These are phyloP conservation scores for Pristiophorus japonicus DNA, from an alignment of 2,113 vertebrate species.

Conservation along the genomic window DNA sequence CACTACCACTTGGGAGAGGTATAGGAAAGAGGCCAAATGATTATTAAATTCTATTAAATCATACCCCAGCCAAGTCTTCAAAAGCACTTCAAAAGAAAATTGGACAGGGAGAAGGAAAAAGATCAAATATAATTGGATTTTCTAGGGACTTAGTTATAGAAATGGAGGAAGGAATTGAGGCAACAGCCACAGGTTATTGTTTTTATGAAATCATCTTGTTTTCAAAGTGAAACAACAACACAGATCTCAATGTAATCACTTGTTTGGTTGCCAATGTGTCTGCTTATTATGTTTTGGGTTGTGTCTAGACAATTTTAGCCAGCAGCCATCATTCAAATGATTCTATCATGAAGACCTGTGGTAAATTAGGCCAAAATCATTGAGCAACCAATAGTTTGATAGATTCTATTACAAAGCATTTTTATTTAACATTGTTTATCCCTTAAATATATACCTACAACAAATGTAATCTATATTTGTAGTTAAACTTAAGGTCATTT, in stretches of 20 bases:
- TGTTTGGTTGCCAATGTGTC: neutral
- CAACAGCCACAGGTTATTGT: neutral
- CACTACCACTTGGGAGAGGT: neutral
- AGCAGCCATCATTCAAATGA: neutral
- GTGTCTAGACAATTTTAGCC: neutral
- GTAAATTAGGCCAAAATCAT: neutral
- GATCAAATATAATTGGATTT: neutral
- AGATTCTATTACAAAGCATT: neutral
- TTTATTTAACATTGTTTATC: slow-evolving; percentile 9
- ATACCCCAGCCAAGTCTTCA: neutral
- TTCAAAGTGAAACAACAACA: neutral
- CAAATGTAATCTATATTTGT: neutral
- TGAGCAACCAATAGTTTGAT: neutral
- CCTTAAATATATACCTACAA: neutral
- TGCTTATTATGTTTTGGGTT: neutral
- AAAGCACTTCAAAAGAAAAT: neutral
- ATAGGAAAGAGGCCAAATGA: neutral
- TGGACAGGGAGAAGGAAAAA: neutral
- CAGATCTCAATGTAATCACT: neutral
- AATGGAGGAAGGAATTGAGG: neutral
- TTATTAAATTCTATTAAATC: neutral
- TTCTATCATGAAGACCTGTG: neutral
- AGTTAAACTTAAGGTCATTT: neutral
- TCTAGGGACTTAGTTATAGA: neutral
- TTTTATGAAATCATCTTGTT: neutral